A percentile compares a stretch with the other conserved stretches of the same genome.
Evolutionary conservation across 2,113 vertebrate species (phyloP).

Genomic region (Deroptyus accipitrinus): DNA sequence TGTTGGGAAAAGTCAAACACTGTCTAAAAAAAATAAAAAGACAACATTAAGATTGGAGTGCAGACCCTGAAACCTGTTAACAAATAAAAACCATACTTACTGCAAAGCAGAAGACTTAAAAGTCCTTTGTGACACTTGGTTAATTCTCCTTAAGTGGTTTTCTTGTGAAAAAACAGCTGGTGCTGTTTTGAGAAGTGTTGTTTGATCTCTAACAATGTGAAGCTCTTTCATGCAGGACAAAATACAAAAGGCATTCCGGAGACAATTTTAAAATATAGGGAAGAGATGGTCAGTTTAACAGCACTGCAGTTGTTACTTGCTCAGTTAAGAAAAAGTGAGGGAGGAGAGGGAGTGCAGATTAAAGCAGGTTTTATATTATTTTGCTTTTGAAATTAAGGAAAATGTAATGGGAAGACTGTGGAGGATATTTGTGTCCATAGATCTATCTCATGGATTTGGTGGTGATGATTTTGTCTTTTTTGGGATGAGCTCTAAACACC

Average conservation of each 20-base stretch:
- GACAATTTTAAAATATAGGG: conserved; percentile 34
- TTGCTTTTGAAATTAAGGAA: neutral
- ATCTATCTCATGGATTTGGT: neutral
- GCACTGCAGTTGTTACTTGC: neutral
- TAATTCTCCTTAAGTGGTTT: conserved; percentile 24
- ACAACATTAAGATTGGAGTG: neutral
- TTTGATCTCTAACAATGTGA: conserved; percentile 2
- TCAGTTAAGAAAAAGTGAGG: neutral
- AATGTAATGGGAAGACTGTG: neutral
- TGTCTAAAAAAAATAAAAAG: neutral
- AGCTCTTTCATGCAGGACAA: neutral
- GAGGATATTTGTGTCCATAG: neutral
- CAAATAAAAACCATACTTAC: neutral
- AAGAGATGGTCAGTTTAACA: neutral
- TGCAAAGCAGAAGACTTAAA: neutral
- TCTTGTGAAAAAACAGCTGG: conserved; percentile 11
- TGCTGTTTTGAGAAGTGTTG: conserved; percentile 15
- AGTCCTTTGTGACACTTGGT: neutral
- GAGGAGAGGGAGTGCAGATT: neutral
- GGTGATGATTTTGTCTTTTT: neutral
- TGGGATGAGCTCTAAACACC: neutral
- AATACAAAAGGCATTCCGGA: conserved; percentile 31
- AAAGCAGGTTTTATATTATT: neutral
- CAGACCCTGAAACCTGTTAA: neutral
- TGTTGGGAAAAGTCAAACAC: neutral